Conservation (phyloP, 2,113 vertebrate species). For the Heliornis fulica region DNA sequence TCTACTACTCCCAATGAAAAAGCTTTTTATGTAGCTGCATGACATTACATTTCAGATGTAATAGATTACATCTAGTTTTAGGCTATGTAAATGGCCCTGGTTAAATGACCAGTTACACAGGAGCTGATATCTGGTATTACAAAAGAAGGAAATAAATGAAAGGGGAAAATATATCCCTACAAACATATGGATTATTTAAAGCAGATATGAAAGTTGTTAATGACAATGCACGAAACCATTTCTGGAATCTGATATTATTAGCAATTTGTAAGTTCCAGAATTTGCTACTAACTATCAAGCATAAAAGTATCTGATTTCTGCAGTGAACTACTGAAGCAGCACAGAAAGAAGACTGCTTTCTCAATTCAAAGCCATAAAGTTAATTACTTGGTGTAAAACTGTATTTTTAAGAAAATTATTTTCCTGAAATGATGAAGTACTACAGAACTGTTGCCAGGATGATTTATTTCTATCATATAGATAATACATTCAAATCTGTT, state of each 20-base stretch:
- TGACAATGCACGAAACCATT: background rate
- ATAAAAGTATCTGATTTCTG: background rate
- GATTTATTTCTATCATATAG: conserved; percentile 26
- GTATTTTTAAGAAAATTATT: background rate
- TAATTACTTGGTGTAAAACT: background rate
- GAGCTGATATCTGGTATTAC: background rate
- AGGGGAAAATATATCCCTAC: background rate
- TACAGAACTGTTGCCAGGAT: background rate
- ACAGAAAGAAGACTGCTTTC: background rate
- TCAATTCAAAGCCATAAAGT: background rate
- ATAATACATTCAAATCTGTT: background rate
- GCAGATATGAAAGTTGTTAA: background rate
- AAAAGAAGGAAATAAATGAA: conserved; percentile 22
- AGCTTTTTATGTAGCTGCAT: background rate
- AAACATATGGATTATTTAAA: background rate
- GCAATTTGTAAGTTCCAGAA: background rate
- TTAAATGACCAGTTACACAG: background rate
- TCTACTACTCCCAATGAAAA: background rate
- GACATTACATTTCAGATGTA: background rate
- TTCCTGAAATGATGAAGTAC: background rate
- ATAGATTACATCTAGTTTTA: background rate
- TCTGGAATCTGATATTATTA: background rate
- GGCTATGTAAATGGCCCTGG: background rate
- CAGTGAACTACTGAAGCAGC: background rate
- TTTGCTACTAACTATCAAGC: background rate